Evolutionary conservation across 1,140 invertebrate species (phyloP).

Genomic region (Achatina immaculata): DNA sequence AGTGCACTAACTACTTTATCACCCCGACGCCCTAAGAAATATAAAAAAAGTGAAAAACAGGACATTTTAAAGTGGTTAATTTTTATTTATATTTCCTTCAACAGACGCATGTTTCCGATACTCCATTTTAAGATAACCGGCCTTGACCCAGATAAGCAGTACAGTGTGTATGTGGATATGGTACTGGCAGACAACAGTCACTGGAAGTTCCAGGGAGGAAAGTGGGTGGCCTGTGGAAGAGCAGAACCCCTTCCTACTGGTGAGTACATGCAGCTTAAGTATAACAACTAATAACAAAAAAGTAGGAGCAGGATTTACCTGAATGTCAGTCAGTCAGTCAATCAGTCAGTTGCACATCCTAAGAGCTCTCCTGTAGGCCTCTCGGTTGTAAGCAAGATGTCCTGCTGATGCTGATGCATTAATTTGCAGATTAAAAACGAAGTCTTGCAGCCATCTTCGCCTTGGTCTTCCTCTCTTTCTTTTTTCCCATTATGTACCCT

Average conservation of each 20-base stretch:
- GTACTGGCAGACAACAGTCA: not conserved
- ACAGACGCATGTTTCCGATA: slow-evolving; percentile 30
- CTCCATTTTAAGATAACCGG: slow-evolving; percentile 2
- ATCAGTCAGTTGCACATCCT: too few species aligned
- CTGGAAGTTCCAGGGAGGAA: slow-evolving; percentile 22
- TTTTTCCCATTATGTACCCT: too few species aligned
- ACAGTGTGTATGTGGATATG: not conserved
- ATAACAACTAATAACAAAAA: slow-evolving; percentile 42
- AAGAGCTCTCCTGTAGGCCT: too few species aligned
- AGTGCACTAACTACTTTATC: too few species aligned
- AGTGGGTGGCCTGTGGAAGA: slow-evolving; percentile 15
- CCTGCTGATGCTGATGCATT: too few species aligned
- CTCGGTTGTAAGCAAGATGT: too few species aligned
- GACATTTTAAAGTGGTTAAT: not conserved
- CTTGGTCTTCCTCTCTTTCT: too few species aligned
- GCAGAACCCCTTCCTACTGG: slow-evolving; percentile 31
- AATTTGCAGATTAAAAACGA: too few species aligned
- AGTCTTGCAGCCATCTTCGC: too few species aligned
- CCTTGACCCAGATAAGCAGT: slow-evolving; percentile 17
- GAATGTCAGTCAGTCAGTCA: too few species aligned
- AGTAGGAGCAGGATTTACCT: slow-evolving; percentile 28
- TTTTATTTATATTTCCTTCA: not conserved
- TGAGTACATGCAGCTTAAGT: slow-evolving; percentile 35
- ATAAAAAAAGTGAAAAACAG: too few species aligned
- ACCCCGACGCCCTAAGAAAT: too few species aligned